Evolutionary conservation across 2,113 vertebrate species (phyloP).

Genomic region (Scomber colias): DNA sequence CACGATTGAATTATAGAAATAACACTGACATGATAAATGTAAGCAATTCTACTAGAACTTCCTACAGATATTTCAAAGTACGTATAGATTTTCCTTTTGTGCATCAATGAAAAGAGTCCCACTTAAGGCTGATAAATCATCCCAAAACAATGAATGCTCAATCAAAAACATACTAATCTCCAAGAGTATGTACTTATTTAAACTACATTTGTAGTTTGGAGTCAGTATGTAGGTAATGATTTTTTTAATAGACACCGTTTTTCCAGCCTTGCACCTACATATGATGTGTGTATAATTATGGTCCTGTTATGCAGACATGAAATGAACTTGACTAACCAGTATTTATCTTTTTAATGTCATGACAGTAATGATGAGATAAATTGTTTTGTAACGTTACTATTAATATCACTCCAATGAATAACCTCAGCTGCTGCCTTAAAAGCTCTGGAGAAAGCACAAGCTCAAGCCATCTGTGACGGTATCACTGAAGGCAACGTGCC

Average conservation of each 20-base stretch:
- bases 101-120: too few relatives aligned
- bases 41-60: not conserved
- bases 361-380: constrained; percentile 1
- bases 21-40: constrained; percentile 15
- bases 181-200: too few relatives aligned
- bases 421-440: constrained; percentile 4
- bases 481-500: too few relatives aligned
- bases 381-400: constrained; percentile 11
- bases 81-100: not conserved
- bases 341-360: not conserved
- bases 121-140: too few relatives aligned
- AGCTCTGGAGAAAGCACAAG: constrained; percentile 5
- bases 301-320: not conserved
- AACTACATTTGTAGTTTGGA: too few relatives aligned
- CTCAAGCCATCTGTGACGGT: not conserved
- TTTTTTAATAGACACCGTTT: too few relatives aligned
- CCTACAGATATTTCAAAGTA: not conserved
- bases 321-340: constrained; percentile 1
- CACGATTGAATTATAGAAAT: not conserved
- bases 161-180: too few relatives aligned
- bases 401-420: constrained; percentile 26
- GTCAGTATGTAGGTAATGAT: too few relatives aligned
- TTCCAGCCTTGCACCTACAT: too few relatives aligned
- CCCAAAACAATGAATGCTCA: too few relatives aligned
- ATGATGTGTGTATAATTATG: too few relatives aligned